These are phyloP conservation scores for Channa argus DNA, from an alignment of 2,113 vertebrate genomes.

Conservation along the genomic window DNA sequence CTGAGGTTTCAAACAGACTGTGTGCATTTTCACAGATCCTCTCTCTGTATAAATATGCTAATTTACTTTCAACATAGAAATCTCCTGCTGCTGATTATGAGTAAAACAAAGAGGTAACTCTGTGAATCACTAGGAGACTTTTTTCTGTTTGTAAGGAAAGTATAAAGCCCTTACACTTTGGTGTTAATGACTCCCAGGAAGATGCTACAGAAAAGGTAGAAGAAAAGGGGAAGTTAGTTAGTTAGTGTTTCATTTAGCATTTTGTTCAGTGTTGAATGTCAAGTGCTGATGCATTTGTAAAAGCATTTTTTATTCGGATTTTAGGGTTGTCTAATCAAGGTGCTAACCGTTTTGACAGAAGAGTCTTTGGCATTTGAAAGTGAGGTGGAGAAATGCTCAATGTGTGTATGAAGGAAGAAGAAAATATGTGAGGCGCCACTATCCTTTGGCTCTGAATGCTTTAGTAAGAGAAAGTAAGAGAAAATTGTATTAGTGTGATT, in stretches of 20 bases:
- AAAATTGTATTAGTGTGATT: neutral
- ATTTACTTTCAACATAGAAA: conserved; percentile 70
- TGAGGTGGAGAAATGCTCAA: neutral
- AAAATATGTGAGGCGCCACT: neutral
- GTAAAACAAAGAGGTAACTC: conserved; percentile 70
- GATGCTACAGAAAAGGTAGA: conserved; percentile 28
- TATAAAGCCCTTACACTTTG: conserved; percentile 45
- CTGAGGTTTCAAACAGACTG: conserved; percentile 35
- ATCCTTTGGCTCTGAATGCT: neutral
- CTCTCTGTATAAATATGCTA: conserved; percentile 66
- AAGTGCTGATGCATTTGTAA: conserved; percentile 2
- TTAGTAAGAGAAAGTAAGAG: neutral
- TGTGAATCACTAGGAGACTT: conserved; percentile 52
- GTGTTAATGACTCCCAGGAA: conserved; percentile 41
- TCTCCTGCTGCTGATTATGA: conserved; percentile 67
- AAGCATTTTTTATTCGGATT: conserved; percentile 19
- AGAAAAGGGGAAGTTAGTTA: conserved; percentile 7
- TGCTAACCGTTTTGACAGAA: neutral
- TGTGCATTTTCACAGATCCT: conserved; percentile 58
- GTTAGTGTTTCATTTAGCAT: conserved; percentile 4
- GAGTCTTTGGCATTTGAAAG: neutral
- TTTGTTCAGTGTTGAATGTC: conserved; percentile 30
- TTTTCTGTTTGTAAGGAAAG: conserved; percentile 40
- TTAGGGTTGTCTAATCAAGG: conserved; percentile 14
- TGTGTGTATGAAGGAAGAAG: neutral